A percentile compares a stretch with the other conserved stretches of the same genome.
These are phyloP conservation scores for Phalacrocorax pelagicus DNA, from an alignment of 2,113 vertebrate genomes.

Conservation along the genomic window DNA sequence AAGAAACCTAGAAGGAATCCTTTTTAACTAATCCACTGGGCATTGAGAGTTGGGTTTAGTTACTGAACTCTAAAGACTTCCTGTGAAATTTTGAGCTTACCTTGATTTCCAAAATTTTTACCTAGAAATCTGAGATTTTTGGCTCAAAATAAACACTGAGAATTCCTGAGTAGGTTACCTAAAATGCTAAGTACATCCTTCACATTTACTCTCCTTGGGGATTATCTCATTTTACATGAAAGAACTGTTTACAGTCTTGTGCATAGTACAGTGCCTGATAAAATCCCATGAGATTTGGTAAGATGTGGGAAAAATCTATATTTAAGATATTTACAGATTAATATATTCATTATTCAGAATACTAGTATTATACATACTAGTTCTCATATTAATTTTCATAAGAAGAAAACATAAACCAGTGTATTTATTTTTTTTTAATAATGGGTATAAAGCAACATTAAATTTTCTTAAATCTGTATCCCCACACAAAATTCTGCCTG, in stretches of 20 bases:
- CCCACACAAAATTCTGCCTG: not conserved
- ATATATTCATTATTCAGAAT: not conserved
- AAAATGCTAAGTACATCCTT: not conserved
- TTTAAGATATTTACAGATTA: not conserved
- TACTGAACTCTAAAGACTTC: not conserved
- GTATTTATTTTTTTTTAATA: not conserved
- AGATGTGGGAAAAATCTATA: not conserved
- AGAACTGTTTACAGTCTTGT: not conserved
- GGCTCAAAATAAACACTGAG: not conserved
- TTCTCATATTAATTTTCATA: not conserved
- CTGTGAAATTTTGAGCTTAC: not conserved
- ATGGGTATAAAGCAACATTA: not conserved
- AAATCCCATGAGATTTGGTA: not conserved
- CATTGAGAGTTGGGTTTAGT: not conserved
- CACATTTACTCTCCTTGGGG: not conserved
- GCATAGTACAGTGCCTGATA: rapidly evolving
- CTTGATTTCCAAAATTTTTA: not conserved
- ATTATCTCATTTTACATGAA: not conserved
- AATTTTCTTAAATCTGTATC: not conserved
- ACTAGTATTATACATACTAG: not conserved
- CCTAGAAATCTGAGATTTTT: not conserved
- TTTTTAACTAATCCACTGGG: not conserved
- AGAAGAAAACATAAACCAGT: not conserved
- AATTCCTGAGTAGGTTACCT: not conserved
- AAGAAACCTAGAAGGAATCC: not conserved